Conservation (phyloP, 2,888 invertebrate species). For the Graphium colonna region DNA sequence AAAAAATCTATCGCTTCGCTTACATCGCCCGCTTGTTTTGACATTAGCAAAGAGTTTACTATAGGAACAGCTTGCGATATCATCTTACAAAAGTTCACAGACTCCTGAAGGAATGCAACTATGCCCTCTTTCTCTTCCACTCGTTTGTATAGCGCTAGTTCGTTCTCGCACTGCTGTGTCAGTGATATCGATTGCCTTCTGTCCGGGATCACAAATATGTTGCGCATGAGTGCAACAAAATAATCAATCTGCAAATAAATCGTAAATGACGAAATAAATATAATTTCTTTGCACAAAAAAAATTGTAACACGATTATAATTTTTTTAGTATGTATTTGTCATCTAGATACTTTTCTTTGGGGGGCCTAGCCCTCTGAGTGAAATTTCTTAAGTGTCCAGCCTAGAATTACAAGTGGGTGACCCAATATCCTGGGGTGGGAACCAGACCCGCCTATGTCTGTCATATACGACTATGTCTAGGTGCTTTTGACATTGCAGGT, state of each 20-base stretch:
- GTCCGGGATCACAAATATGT: constrained; percentile 65
- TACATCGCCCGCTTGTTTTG: constrained; percentile 88
- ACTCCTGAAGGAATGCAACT: constrained; percentile 86
- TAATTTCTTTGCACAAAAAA: too few relatives aligned
- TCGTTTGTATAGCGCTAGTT: constrained; percentile 70
- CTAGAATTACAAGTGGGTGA: too few relatives aligned
- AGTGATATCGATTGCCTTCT: constrained; percentile 46
- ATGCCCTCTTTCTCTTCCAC: constrained; percentile 81
- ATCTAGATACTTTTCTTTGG: too few relatives aligned
- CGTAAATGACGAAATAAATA: too few relatives aligned
- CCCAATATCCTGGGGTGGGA: too few relatives aligned
- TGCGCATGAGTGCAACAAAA: constrained; percentile 65
- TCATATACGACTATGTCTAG: too few relatives aligned
- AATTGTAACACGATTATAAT: too few relatives aligned
- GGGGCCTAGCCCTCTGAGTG: too few relatives aligned
- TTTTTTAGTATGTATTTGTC: too few relatives aligned
- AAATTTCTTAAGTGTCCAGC: too few relatives aligned
- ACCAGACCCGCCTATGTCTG: too few relatives aligned
- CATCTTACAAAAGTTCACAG: constrained; percentile 74
- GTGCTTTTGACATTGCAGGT: too few relatives aligned
- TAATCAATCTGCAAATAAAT: constrained; percentile 59
- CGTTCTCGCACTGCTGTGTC: constrained; percentile 66
- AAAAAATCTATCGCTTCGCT: constrained; percentile 94
- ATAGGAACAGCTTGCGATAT: constrained; percentile 71
- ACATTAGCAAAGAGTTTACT: constrained; percentile 87